phyloP scores from a whole-genome alignment of 2,113 vertebrate genomes.

The Paramisgurnus dabryanus region DNA sequence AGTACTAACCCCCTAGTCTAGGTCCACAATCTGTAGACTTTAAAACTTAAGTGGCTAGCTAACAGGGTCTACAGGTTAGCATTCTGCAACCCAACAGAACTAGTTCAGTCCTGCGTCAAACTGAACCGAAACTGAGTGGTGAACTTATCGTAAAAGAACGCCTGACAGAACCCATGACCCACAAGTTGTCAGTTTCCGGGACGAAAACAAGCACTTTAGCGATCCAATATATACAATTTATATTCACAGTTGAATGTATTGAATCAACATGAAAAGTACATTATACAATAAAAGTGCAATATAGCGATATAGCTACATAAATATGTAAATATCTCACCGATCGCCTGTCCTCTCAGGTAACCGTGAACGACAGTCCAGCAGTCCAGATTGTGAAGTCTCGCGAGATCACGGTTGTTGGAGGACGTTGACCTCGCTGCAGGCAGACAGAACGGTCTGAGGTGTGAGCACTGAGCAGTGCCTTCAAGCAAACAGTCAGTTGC shows the following conservation, averaged over 20 bases:
- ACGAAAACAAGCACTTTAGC: neutral
- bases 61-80: neutral
- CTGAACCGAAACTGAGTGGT: neutral
- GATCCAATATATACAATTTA: neutral
- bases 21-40: neutral
- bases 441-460: neutral
- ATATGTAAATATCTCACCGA: constrained; percentile 21
- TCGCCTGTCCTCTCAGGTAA: constrained; percentile 24
- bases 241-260: neutral
- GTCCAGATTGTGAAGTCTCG: constrained; percentile 19
- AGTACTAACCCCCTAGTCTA: neutral
- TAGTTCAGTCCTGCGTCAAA: neutral
- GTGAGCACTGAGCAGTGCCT: neutral
- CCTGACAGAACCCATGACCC: neutral
- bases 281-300: neutral
- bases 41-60: constrained; percentile 20
- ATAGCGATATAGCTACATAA: neutral
- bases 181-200: constrained; percentile 17
- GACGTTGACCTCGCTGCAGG: constrained; percentile 25
- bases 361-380: neutral
- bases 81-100: neutral
- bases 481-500: neutral
- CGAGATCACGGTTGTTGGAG: constrained; percentile 18
- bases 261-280: neutral
- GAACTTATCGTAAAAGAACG: neutral